Evolutionary conservation across 1,140 invertebrate species (phyloP), one percentile per base, ranked within the genome.

Genomic region (Monochamus saltuarius): DNA sequence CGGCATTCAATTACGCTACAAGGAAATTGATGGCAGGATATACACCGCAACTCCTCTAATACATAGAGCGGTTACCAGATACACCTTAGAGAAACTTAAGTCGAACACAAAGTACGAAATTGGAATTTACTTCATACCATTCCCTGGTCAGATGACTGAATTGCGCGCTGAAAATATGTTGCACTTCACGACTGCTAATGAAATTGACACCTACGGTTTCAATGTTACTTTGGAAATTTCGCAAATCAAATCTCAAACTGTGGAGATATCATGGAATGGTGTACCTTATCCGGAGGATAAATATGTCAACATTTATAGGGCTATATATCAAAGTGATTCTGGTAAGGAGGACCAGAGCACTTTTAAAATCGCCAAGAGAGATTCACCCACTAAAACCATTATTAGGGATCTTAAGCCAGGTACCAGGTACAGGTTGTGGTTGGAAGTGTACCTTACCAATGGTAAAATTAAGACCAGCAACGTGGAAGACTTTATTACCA

Each of bases 381-480:
- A 93, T 68, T 84, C 86, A 11, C 85, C 87, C 1, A 84, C 89
- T 0, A 84, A 85, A 54, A 85, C 88, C 0, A 76, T 86, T 4
- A 85, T 90, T 36, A 81, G 77, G 59, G 87, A 89, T 49, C 77
- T 95, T 4, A 88, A 91, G 67, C 90, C 92, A 1, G 88, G 89
- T 47, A 90, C 89, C 8, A 85, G 82, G 82, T 93, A 94, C 74
- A 84, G 89, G 34, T 79, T 94, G 17, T 95, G 90, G 91, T 77
- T 94, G 49, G 91, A 94, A 72, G 85, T 92, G 37, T 94, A 92
- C 74, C 75, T 95, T 16, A 93, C 90, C 1, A 95, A 94, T 73
- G 92, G 92, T 10, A 88, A 87, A 72, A 90, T 91, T 47, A 93
- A 93, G 74, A 92, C 90, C 42, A 91, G 89, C 70, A 94, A 94